These are phyloP conservation scores for Calcarius lapponicus DNA, from an alignment of 2,797 vertebrate species.

Conservation along the genomic window DNA sequence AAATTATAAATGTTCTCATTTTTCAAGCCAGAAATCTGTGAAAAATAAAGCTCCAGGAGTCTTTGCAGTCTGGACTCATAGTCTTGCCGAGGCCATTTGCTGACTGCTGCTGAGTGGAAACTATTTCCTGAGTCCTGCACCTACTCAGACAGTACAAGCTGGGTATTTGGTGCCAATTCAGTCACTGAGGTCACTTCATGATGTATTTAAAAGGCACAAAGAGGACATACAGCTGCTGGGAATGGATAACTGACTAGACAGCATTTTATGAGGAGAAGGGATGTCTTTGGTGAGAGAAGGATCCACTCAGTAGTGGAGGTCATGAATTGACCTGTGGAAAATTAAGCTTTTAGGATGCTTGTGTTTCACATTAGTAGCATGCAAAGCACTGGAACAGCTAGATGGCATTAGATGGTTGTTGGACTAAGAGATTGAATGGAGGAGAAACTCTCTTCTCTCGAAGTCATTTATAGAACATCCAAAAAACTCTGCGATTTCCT, in stretches of 20 bases:
- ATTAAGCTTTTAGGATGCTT: background rate
- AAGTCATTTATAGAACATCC: background rate
- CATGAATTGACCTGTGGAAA: background rate
- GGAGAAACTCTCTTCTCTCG: background rate
- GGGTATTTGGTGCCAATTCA: background rate
- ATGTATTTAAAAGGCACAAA: too few species aligned
- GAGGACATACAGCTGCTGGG: background rate
- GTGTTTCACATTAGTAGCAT: background rate
- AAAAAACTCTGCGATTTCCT: background rate
- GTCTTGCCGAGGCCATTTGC: background rate
- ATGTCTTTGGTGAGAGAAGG: background rate
- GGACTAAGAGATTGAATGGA: background rate
- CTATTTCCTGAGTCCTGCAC: background rate
- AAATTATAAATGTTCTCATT: slow-evolving; percentile 19
- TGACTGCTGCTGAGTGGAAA: background rate
- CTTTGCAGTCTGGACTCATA: background rate
- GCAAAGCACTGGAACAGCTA: background rate
- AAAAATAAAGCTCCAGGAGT: background rate
- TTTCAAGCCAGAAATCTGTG: background rate
- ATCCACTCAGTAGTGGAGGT: background rate
- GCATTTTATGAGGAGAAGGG: background rate
- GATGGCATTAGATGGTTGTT: background rate
- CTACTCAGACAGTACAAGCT: background rate
- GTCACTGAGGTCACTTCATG: too few species aligned
- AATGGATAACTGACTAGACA: background rate